These are phyloP conservation scores for Callosobruchus maculatus DNA, from an alignment of 2,888 invertebrate species.

Conservation along the genomic window DNA sequence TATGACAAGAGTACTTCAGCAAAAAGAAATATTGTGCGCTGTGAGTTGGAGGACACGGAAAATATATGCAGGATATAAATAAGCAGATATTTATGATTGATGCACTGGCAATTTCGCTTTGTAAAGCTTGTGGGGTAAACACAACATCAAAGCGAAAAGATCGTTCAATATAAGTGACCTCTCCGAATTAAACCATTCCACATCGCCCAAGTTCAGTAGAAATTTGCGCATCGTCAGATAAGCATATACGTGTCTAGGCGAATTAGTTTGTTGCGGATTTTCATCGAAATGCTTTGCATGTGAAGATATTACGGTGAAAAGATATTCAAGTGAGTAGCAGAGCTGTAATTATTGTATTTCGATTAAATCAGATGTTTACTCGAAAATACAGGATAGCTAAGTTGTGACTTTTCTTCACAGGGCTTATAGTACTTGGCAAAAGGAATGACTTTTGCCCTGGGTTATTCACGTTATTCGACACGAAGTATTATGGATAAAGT, in stretches of 20 bases:
- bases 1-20: too few species aligned
- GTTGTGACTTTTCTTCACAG: too few species aligned
- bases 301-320: too few species aligned
- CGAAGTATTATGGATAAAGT: too few species aligned
- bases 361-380: too few species aligned
- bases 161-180: neutral
- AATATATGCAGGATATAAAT: neutral
- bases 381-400: too few species aligned
- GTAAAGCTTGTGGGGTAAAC: neutral
- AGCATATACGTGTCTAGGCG: neutral
- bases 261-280: neutral
- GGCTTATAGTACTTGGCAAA: too few species aligned
- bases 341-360: too few species aligned
- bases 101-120: neutral
- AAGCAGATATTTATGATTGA: neutral
- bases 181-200: neutral
- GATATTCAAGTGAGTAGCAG: too few species aligned
- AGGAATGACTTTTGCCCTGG: too few species aligned
- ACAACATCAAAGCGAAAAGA: neutral
- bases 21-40: neutral
- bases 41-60: neutral
- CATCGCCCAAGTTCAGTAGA: neutral
- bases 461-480: too few species aligned
- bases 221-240: neutral
- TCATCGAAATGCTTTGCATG: too few species aligned